Evolutionary conservation across 2,797 vertebrate species (phyloP), one percentile per base, ranked within the genome.

Genomic region (Carduelis carduelis): DNA sequence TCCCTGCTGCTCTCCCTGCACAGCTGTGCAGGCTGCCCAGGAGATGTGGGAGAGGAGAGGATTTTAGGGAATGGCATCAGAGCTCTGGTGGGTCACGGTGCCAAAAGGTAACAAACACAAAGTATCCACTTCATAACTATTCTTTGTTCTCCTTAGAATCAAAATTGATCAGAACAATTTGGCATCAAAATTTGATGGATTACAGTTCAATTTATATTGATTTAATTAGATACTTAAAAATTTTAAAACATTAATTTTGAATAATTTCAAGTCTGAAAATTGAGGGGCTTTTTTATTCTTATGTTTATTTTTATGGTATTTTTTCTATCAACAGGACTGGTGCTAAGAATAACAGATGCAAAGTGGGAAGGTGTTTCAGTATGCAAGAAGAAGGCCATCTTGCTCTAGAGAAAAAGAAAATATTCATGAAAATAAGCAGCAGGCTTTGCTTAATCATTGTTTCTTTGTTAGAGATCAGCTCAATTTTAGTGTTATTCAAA

Each of bases 331-430:
- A 74, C 89, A 78, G 63, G 32, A 60, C 59, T 74, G 49, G 72
- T 77, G 78, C 69, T 76, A 84, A 72, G 84, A 92, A 55, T 52
- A 91, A 93, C 94, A 96, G 95, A 85, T 93, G 89, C 43, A 64
- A 85, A 91, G 93, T 94, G 69, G 93, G 93, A 93, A 87, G 93
- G 79, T 93, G 85, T 92, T 89, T 83, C 39, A 50, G 27, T 30
- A 52, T 39, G 64, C 53, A 61, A 77, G 59, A 66, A 89, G 56
- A 30, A 71, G 81, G 28, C 78, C 78, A 80, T 85, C 53, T 91
- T 78, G 49, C 82, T 75, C 43, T 21, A 52, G 70, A 63, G 61
- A 72, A 83, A 59, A 65, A 60, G 17, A 82, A 63, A 74, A 85
- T 70, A 91, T 12, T 59, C 41, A 52, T 23, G 18, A 53, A 80